These are phyloP conservation scores for Acanthurus tractus DNA, from an alignment of 2,797 vertebrate species.

Conservation along the genomic window DNA sequence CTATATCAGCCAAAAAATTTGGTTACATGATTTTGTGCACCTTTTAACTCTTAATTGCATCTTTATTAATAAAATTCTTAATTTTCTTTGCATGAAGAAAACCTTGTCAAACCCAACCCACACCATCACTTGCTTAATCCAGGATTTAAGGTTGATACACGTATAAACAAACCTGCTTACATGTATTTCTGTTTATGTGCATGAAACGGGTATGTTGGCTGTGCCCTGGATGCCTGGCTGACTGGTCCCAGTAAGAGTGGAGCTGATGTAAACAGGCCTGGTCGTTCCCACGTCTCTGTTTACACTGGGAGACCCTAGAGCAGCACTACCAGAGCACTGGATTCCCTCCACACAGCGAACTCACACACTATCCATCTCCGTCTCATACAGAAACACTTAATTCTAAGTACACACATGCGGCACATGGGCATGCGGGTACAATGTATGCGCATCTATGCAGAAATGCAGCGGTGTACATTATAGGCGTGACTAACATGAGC, in stretches of 20 bases:
- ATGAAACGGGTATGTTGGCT: conserved; percentile 33
- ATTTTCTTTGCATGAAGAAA: conserved; percentile 5
- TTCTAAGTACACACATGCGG: conserved; percentile 21
- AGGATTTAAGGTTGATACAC: not conserved
- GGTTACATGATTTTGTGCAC: too few relatives aligned
- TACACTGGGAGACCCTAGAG: conserved; percentile 82
- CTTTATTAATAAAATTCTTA: not conserved
- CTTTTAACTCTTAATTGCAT: too few relatives aligned
- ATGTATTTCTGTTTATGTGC: conserved; percentile 2
- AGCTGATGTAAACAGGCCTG: conserved; percentile 85
- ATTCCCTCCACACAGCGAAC: conserved; percentile 70
- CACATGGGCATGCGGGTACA: conserved; percentile 5
- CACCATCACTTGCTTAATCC: not conserved
- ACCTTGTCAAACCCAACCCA: not conserved
- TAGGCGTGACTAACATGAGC: not conserved
- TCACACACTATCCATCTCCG: conserved; percentile 77
- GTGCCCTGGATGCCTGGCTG: conserved; percentile 70
- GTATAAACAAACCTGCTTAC: conserved; percentile 7
- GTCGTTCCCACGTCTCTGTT: conserved; percentile 89
- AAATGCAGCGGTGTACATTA: conserved; percentile 9
- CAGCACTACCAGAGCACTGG: conserved; percentile 75
- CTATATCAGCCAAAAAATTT: not conserved
- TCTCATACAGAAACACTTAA: conserved; percentile 52
- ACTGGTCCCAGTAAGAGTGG: conserved; percentile 80
- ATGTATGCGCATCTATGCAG: not conserved